Base-by-base conservation (phyloP, 2,888 invertebrate species). In the Xylocampa areola region DNA sequence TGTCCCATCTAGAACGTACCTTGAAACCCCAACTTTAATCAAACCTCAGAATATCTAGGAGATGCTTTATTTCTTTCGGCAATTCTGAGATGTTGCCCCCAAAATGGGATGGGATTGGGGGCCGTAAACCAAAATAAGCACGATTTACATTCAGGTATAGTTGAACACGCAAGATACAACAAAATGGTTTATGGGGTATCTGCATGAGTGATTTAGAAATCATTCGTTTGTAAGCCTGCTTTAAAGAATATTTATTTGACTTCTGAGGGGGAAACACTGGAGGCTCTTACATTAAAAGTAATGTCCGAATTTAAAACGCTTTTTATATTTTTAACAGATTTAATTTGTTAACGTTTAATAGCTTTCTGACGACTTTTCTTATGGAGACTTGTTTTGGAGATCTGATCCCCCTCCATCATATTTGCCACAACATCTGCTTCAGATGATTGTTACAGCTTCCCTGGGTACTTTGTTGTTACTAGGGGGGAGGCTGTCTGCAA, bases 171-270 rank as follows among this genome's bases (percentile, higher is more conserved):
- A 7, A 47, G 37, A 64, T 69, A 69, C 41, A 54, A 29, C 19
- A 16, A 16, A 33, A 59, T 69, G 47, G 52, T 73, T 60, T 67
- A 63, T 73, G 29, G 25, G 47, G 54, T 53, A 66, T 48, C 54
- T 51, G 54, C 47, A 61, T 71, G 54, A 68, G 57, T 65, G 71
- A 70, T 73, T 70, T 54, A 64, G 64, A 68, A 68, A 54, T 50
- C 50, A 65, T 50, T 21, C 40, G 30, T 27, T 49, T 53, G 48
- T 62, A 53, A 58, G 50, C 30, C 35, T 32, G 37, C 33, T 40
- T 52, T 14, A 17, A 17, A 40, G 14, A 17, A 44, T 52, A 43
- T 52, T 35, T 45, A 59, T 60, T 40, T 54, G 33, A 44, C 41
- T 43, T 43, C 6, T n/a, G 25, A 35, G 25, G 62, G 62, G 32